A percentile compares a stretch with the other conserved stretches of the same genome.
These are phyloP conservation scores for Geopemphigus sp. DNA, from an alignment of 1,140 invertebrate species.

Conservation along the genomic window DNA sequence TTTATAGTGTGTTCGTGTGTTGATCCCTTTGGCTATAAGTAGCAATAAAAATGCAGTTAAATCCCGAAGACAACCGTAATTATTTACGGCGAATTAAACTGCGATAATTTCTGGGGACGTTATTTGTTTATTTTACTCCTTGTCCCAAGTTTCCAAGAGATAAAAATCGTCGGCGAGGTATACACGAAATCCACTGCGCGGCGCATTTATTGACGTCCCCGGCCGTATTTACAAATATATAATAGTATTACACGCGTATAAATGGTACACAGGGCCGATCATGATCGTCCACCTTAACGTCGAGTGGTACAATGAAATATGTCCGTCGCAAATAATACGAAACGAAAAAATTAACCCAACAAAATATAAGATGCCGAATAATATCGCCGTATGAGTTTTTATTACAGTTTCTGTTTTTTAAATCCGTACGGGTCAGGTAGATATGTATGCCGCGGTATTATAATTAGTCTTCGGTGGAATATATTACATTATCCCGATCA, in stretches of 20 bases:
- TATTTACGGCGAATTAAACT: conserved; percentile 47
- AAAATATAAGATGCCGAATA: no score
- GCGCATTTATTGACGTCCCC: not conserved
- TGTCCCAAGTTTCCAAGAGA: not conserved
- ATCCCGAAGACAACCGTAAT: conserved; percentile 31
- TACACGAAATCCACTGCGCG: no score
- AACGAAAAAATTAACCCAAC: not conserved
- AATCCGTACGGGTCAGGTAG: not conserved
- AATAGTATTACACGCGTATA: not conserved
- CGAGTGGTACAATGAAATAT: not conserved
- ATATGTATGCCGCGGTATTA: not conserved
- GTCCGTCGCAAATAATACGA: not conserved
- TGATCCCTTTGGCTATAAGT: conserved; percentile 42
- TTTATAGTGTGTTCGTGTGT: conserved; percentile 17
- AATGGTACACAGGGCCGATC: not conserved
- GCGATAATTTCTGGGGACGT: conserved; percentile 25
- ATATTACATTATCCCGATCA: not conserved
- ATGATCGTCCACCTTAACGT: not conserved
- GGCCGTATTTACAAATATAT: not conserved
- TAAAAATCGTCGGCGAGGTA: not conserved
- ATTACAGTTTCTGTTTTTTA: no score
- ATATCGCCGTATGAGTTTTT: no score
- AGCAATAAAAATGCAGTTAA: conserved; percentile 45
- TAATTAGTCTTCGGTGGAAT: not conserved
- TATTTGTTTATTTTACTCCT: conserved; percentile 14